Conservation (phyloP, 2,797 vertebrate species). For the Thamnophis elegans region DNA sequence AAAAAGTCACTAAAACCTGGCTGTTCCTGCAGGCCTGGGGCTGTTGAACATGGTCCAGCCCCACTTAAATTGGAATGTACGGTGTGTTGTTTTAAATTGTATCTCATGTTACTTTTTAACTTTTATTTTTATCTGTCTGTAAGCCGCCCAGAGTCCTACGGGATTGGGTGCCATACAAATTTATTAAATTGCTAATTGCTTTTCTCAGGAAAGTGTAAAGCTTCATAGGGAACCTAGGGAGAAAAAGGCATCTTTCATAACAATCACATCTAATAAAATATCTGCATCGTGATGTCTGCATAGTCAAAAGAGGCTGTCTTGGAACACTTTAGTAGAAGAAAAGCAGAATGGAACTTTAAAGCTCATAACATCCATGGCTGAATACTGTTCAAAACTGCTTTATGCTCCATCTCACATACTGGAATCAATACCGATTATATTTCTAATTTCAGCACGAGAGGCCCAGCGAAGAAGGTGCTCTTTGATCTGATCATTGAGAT, state of each 20-base stretch:
- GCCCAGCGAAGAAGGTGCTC: neutral
- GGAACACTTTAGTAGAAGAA: neutral
- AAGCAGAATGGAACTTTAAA: neutral
- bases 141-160: too few relatives aligned
- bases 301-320: neutral
- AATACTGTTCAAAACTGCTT: neutral
- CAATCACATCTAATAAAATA: neutral
- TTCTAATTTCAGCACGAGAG: slow-evolving; percentile 10
- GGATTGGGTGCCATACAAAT: too few relatives aligned
- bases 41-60: too few relatives aligned
- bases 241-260: neutral
- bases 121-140: too few relatives aligned
- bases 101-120: too few relatives aligned
- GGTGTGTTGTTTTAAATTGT: too few relatives aligned
- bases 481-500: slow-evolving; percentile 4
- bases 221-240: neutral
- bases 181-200: too few relatives aligned
- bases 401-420: neutral
- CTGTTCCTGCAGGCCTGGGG: too few relatives aligned
- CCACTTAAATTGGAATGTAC: too few relatives aligned
- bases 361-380: neutral
- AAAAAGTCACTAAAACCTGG: too few relatives aligned
- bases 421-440: slow-evolving; percentile 10
- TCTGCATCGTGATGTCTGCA: neutral
- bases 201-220: neutral